Base-by-base conservation (phyloP, 2,113 vertebrate genomes). In the Macquaria australasica region DNA sequence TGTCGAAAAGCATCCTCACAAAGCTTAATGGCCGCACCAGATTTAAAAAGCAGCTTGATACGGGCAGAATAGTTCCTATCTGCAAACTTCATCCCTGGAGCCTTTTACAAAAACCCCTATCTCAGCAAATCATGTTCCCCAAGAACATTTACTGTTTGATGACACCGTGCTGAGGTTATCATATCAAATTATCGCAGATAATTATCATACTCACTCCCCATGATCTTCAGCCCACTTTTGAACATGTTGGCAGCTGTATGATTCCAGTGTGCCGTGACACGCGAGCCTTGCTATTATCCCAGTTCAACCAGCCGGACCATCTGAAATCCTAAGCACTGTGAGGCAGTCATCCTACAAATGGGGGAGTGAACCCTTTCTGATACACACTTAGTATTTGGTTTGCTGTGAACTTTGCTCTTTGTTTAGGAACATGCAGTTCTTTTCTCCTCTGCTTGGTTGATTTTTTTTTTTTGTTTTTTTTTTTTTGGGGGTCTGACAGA, bases 391-490 rank as follows among this genome's bases (percentile, higher is more conserved):
- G 59, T 93, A 88, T 95, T 94, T 95, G 93, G 77, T 93, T 94
- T 89, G 60, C 71, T 77, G 70, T 93, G 94, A 93, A 95, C 95
- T 95, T 96, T 95, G 94, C 88, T 87, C 94, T 93, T 87, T 85
- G 90, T 92, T 94, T 92, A 88, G 69, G 85, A 90, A 89, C 83
- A 68, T 48, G 67, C 34, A 79, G 82, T 70, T 86, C 77, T 69
- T 59, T 68, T 77, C 53, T n/a, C 18, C 37, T 64, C 41, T 43
- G 77, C 37, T 53, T 56, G 28, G 20, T 83, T 48, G 50, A 53
- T 72, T 59, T 82, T 56, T 79, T 79, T 77, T 76, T 63, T 43
- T 34, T 72, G 55, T 82, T 56, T 79, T 79, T 77, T 76, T 63
- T 43, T 34, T 34, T 34, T 67, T 45, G 9, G 39, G 41, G 8